Evolutionary conservation across 2,888 invertebrate species (phyloP).

Genomic region (Agrotis exclamationis): DNA sequence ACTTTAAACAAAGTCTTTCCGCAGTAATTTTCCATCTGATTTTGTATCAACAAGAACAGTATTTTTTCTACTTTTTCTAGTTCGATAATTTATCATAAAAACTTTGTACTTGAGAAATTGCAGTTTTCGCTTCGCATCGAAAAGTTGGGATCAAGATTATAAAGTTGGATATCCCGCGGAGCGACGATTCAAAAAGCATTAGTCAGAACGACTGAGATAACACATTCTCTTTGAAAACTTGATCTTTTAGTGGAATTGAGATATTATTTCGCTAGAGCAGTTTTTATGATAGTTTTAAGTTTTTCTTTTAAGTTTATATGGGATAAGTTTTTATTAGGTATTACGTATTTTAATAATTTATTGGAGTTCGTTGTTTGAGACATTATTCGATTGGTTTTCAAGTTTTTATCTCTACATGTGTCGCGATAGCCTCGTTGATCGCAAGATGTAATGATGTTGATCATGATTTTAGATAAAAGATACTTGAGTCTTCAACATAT

Average conservation of each 20-base stretch:
- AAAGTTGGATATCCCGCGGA: slow-evolving; percentile 77
- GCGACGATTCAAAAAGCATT: slow-evolving; percentile 76
- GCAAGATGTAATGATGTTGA: too few relatives aligned
- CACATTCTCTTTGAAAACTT: slow-evolving; percentile 78
- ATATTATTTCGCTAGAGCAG: slow-evolving; percentile 67
- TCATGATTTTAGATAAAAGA: too few relatives aligned
- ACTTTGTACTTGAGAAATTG: slow-evolving; percentile 70
- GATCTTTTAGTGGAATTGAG: slow-evolving; percentile 66
- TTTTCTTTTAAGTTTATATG: slow-evolving; percentile 39
- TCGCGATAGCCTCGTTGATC: too few relatives aligned
- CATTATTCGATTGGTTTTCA: background rate
- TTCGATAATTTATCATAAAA: slow-evolving; percentile 58
- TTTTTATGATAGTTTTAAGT: slow-evolving; percentile 58
- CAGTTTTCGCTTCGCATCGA: slow-evolving; percentile 74
- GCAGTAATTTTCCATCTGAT: slow-evolving; percentile 34
- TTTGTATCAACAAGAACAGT: slow-evolving; percentile 20
- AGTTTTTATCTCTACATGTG: background rate
- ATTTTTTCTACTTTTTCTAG: slow-evolving; percentile 34
- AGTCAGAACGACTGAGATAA: slow-evolving; percentile 78
- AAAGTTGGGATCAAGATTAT: slow-evolving; percentile 83
- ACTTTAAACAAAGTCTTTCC: slow-evolving; percentile 61
- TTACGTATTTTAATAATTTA: slow-evolving; percentile 11
- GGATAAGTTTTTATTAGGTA: slow-evolving; percentile 20
- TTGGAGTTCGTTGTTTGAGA: background rate
- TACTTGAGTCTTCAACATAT: too few relatives aligned